Base-by-base conservation (phyloP, 1,140 invertebrate genomes). In the Drosophila sturtevanti region DNA sequence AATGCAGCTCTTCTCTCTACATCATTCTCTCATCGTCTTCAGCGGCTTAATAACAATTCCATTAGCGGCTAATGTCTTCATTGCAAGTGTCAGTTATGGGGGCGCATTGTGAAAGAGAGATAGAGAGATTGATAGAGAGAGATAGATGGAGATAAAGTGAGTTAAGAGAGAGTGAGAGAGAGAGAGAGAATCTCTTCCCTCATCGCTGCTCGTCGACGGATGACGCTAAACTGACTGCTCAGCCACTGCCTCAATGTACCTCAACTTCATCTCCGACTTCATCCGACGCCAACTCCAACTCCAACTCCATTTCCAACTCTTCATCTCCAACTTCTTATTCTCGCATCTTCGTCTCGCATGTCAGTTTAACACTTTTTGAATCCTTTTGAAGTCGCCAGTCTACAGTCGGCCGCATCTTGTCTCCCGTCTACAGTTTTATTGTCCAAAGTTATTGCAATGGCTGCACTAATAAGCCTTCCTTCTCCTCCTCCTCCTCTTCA, bases 31-130 rank as follows among this genome's bases (percentile, higher is more conserved):
- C 16, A 16, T 38, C 14, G 58, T 48, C 44, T 70, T 62, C 63
- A 63, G 76, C 66, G 84, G 77, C 84, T 89, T 89, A 89, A 89
- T 89, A 89, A 89, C 84, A 89, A 89, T 89, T 89, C 84, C 84
- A 89, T 89, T 89, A 89, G 84, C 68, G 65, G 85, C 85, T 89
- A 89, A 89, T 89, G 85, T 89, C 84, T 89, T 89, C 84, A 89
- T 89, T 84, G 85, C 84, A 89, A 89, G 84, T 89, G 84, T 89
- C 84, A 89, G 84, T 78, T 89, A 70, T 80, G 77, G 81, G 81
- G 81, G 81, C 79, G 66, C 68, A 60, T 9, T 56, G 35, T 65
- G 7, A 55, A 51, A 52, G 58, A 24, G 48, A 12, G 48, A 55
- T 48, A 44, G 48, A 48, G 63, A 60, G 41, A 63, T 5, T 55